Evolutionary conservation across 2,888 invertebrate genomes (phyloP), one percentile per base, ranked within the genome.

Genomic region (Ceriagrion tenellum): DNA sequence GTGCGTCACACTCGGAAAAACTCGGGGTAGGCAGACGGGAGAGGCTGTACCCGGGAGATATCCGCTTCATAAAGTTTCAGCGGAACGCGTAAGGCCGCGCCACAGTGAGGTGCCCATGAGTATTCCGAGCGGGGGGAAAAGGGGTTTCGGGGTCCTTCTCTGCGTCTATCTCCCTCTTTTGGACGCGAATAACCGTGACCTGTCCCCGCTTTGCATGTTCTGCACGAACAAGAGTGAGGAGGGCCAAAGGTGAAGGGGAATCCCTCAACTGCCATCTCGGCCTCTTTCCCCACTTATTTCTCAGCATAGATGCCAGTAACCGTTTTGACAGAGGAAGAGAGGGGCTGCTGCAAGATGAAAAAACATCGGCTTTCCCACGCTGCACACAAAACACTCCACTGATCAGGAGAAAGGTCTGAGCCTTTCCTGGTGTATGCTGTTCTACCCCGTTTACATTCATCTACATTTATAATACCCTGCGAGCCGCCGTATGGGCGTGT

Each of bases 41-140:
- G 47, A 3, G 55, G 63, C 10, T 59, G 63, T 63, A 91, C 63
- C 91, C n/a, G 69, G 12, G 69, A 93, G 93, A 93, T 47, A 23
- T 40, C 10, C 74, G 69, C 93, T 69, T 93, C 93, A 93, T 93
- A 74, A 93, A 93, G 93, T 74, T 93, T 55, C 55, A 93, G 69
- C n/a, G 69, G 47, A 93, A 74, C 93, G 93, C 69, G n/a, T 93
- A 20, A 2, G 8, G 47, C 47, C 90, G 12, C 63, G 63, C 47
- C 18, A n/a, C 93, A 20, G 69, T 93, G 47, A 93, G 93, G 59
- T 40, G 26, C n/a, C 23, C 26, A n/a, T 4, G 18, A n/a, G 26
- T 69, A 26, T 26, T 69, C 69, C 69, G 26, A 1, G 23, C 12
- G 2, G n/a, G n/a, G 13, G 10, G n/a, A 69, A 13, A 23, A 23